Evolutionary conservation across 1,140 invertebrate species (phyloP).

Genomic region (Psix sp.): DNA sequence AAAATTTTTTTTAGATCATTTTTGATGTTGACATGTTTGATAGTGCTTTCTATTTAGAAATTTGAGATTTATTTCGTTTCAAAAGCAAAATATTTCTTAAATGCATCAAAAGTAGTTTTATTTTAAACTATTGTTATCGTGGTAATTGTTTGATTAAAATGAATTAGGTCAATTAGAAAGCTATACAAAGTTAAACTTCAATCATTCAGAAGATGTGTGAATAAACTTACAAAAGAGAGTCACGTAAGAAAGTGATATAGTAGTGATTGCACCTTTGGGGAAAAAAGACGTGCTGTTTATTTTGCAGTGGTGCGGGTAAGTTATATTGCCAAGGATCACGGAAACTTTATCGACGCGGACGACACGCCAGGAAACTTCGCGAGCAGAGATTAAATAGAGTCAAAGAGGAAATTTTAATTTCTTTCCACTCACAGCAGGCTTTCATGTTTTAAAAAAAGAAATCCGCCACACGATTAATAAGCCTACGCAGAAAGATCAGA

Average conservation of each 20-base stretch:
- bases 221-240: conserved; percentile 38
- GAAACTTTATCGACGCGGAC: conserved; percentile 58
- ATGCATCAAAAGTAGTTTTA: too few species aligned
- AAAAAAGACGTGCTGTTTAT: conserved; percentile 42
- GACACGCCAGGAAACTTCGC: conserved; percentile 20
- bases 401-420: conserved; percentile 63
- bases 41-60: too few species aligned
- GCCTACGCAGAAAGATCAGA: conserved; percentile 49
- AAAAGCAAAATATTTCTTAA: too few species aligned
- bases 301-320: conserved; percentile 34
- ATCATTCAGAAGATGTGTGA: conserved; percentile 28
- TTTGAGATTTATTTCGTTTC: too few species aligned
- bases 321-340: conserved; percentile 63
- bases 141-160: too few species aligned
- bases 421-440: conserved; percentile 33
- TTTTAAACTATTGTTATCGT: too few species aligned
- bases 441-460: conserved; percentile 39
- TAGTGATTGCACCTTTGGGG: conserved; percentile 50
- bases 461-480: conserved; percentile 41
- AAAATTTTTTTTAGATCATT: too few species aligned
- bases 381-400: conserved; percentile 54
- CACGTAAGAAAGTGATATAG: conserved; percentile 54
- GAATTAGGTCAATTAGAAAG: not conserved
- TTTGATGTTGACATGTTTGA: too few species aligned
- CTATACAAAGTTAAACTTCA: conserved; percentile 16